phyloP scores from a whole-genome alignment of 2,888 invertebrate genomes.

The Caenorhabditis doughertyi region DNA sequence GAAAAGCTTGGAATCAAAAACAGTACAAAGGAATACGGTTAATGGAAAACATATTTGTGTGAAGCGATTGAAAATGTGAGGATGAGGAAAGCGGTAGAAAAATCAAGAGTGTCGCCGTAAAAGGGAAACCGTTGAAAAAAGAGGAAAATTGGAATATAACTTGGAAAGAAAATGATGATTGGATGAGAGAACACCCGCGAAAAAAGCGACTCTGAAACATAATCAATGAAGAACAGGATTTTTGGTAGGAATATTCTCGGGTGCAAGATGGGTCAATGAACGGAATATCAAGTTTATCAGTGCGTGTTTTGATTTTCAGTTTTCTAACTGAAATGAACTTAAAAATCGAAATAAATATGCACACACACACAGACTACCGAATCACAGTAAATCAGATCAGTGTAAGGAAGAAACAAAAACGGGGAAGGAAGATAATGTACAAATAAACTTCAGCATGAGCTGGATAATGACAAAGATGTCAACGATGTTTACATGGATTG shows the following conservation, averaged over 20 bases:
- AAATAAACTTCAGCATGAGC: conserved; percentile 10
- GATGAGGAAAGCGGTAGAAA: not conserved
- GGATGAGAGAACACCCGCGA: conserved; percentile 33
- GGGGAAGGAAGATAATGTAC: conserved; percentile 25
- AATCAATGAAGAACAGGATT: conserved; percentile 7
- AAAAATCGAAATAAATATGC: conserved; percentile 1
- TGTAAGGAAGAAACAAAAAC: conserved; percentile 18
- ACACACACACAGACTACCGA: conserved; percentile 41
- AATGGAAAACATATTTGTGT: conserved; percentile 36
- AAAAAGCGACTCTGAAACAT: conserved; percentile 45
- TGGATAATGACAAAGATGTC: conserved; percentile 14
- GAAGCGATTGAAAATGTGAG: conserved; percentile 36
- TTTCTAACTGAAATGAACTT: conserved; percentile 18
- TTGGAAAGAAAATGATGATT: conserved; percentile 44
- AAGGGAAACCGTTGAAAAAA: conserved; percentile 34
- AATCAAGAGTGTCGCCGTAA: conserved; percentile 24
- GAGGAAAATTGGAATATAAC: not conserved
- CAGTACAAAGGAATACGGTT: conserved; percentile 17
- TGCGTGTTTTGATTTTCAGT: conserved; percentile 3
- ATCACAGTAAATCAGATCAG: conserved; percentile 54
- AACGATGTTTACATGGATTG: conserved; percentile 1
- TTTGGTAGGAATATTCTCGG: not conserved
- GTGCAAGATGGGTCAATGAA: not conserved
- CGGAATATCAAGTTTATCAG: not conserved
- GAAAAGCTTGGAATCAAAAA: conserved; percentile 22